A percentile compares a stretch with the other conserved stretches of the same genome.
phyloP scores from a whole-genome alignment of 2,888 invertebrate genomes.

The Cheilosia vulpina region DNA sequence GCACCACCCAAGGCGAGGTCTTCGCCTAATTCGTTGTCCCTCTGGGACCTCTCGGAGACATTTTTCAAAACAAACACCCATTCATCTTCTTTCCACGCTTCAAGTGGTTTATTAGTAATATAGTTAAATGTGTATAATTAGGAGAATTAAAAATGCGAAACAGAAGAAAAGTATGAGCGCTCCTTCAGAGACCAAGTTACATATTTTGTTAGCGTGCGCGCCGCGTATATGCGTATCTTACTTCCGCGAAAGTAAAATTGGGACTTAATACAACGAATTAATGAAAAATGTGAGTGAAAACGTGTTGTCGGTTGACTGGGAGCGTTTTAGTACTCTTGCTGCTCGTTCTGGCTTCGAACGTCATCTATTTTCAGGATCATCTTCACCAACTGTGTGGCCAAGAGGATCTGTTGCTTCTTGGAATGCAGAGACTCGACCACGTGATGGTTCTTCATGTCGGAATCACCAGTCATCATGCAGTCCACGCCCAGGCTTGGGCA shows the following conservation, averaged over 20 bases:
- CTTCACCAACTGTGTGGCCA: slow-evolving; percentile 98
- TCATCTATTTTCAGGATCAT: slow-evolving; percentile 99
- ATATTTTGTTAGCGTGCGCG: slow-evolving; percentile 43
- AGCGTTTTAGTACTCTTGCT: slow-evolving; percentile 70
- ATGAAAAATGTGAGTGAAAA: slow-evolving; percentile 14
- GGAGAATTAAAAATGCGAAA: slow-evolving; percentile 35
- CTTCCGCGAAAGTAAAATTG: slow-evolving; percentile 33
- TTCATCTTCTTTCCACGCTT: slow-evolving; percentile 24
- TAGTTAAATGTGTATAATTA: slow-evolving; percentile 44
- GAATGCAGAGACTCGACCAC: slow-evolving; percentile 98
- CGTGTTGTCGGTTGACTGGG: background rate
- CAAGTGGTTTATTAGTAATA: slow-evolving; percentile 55
- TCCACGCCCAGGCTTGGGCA: slow-evolving; percentile 96
- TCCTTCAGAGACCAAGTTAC: slow-evolving; percentile 26
- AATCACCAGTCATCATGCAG: slow-evolving; percentile 92
- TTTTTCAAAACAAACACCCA: background rate
- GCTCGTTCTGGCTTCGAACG: slow-evolving; percentile 88
- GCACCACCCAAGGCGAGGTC: no score
- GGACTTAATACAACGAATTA: slow-evolving; percentile 25
- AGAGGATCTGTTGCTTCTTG: slow-evolving; percentile 97
- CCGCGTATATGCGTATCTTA: slow-evolving; percentile 19
- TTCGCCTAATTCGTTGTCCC: no score
- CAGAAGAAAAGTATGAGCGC: slow-evolving; percentile 33
- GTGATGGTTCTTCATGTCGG: slow-evolving; percentile 96
- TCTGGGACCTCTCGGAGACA: no score